Percentiles rank a stretch among this genome's conserved stretches.
These are phyloP conservation scores for Champsocephalus esox DNA, from an alignment of 2,797 vertebrate genomes.

Conservation along the genomic window DNA sequence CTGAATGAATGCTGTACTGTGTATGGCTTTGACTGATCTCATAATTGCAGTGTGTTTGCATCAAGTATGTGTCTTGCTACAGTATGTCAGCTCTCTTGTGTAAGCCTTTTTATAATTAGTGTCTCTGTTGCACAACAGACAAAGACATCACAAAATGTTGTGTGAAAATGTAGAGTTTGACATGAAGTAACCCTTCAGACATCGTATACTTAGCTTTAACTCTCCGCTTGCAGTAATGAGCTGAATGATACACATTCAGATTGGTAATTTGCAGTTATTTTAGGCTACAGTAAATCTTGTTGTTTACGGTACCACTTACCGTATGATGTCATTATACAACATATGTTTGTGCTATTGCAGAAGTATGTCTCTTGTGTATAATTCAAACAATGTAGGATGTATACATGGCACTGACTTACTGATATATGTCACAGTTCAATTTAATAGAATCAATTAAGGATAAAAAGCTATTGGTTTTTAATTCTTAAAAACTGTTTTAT, in stretches of 20 bases:
- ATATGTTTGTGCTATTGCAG: background rate
- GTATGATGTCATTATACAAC: background rate
- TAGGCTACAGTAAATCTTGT: background rate
- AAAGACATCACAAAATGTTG: slow-evolving; percentile 18
- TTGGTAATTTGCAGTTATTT: slow-evolving; percentile 10
- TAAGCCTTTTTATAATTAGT: slow-evolving; percentile 56
- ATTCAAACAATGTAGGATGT: background rate
- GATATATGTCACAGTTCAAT: no score
- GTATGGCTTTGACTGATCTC: slow-evolving; percentile 63
- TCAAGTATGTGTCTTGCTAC: slow-evolving; percentile 48
- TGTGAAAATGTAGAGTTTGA: slow-evolving; percentile 17
- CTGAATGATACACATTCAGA: background rate
- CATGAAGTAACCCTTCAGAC: slow-evolving; percentile 1
- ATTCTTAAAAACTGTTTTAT: no score
- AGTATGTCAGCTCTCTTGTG: slow-evolving; percentile 37
- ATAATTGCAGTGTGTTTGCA: slow-evolving; percentile 65
- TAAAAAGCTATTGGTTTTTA: no score
- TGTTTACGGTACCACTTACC: slow-evolving; percentile 8
- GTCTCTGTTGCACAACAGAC: slow-evolving; percentile 44
- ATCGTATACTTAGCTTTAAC: slow-evolving; percentile 9
- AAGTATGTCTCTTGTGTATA: background rate
- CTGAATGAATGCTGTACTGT: slow-evolving; percentile 36
- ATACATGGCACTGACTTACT: no score
- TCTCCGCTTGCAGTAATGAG: background rate
- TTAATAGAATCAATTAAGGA: no score